Percentiles rank a stretch among this genome's conserved stretches.
Conservation (phyloP, 2,888 invertebrate genomes). For the Petrolisthes manimaculis region DNA sequence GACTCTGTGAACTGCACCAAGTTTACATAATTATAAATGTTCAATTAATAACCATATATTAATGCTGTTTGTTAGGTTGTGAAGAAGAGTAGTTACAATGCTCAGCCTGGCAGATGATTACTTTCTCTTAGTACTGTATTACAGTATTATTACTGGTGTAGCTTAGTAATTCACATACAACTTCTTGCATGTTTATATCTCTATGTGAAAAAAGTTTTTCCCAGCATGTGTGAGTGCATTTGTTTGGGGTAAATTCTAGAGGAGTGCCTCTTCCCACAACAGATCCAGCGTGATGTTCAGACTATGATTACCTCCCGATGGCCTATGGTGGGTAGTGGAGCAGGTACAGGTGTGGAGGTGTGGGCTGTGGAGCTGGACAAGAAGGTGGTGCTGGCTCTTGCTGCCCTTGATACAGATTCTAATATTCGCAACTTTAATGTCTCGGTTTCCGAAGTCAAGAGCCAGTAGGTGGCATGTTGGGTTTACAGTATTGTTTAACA, state of each 20-base stretch:
- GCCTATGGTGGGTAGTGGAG: constrained; percentile 15
- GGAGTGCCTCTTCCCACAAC: neutral
- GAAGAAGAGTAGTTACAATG: no score
- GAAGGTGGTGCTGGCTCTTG: constrained; percentile 44
- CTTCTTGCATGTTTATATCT: no score
- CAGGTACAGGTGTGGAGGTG: constrained; percentile 39
- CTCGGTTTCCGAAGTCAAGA: constrained; percentile 42
- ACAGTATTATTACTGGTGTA: no score
- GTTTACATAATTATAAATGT: no score
- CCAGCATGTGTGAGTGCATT: no score
- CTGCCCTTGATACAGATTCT: constrained; percentile 42
- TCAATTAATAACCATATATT: no score
- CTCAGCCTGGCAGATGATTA: no score
- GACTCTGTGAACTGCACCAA: no score
- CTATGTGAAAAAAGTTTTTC: no score
- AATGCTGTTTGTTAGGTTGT: no score
- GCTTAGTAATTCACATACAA: no score
- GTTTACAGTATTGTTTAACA: neutral
- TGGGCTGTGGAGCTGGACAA: constrained; percentile 56
- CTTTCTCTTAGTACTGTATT: no score
- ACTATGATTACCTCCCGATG: constrained; percentile 31
- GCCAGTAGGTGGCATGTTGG: neutral
- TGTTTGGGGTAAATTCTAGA: neutral
- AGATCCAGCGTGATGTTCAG: constrained; percentile 54
- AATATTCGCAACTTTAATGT: constrained; percentile 48